These are phyloP conservation scores for Sialis fuliginosa DNA, from an alignment of 2,888 invertebrate species.

Conservation along the genomic window DNA sequence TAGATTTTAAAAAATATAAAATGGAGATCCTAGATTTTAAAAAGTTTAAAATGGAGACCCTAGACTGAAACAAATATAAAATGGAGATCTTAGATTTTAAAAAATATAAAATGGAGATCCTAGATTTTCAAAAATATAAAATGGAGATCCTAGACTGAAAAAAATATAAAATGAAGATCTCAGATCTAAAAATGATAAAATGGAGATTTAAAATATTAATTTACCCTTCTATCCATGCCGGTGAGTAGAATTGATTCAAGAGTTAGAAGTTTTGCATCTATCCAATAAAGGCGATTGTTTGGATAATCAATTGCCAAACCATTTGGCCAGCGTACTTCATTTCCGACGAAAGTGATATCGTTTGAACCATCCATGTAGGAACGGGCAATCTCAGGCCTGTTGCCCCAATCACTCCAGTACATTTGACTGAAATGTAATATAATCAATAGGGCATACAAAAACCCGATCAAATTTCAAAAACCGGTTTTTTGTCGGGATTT, in stretches of 20 bases:
- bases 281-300: conserved; percentile 70
- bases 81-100: too few relatives aligned
- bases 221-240: conserved; percentile 45
- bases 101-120: too few relatives aligned
- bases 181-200: too few relatives aligned
- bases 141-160: too few relatives aligned
- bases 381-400: conserved; percentile 50
- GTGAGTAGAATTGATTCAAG: conserved; percentile 47
- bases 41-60: too few relatives aligned
- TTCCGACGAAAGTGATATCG: conserved; percentile 37
- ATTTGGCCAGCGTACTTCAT: conserved; percentile 61
- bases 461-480: too few relatives aligned
- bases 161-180: too few relatives aligned
- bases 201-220: conserved; percentile 9
- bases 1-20: too few relatives aligned
- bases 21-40: too few relatives aligned
- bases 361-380: conserved; percentile 74
- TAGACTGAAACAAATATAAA: too few relatives aligned
- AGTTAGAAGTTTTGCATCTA: conserved; percentile 53
- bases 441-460: background rate
- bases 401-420: conserved; percentile 88
- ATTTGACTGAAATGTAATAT: conserved; percentile 38
- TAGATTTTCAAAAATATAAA: too few relatives aligned
- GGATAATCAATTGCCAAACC: conserved; percentile 71
- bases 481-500: too few relatives aligned